Percentiles rank a stretch among this genome's conserved stretches.
Evolutionary conservation across 1,140 invertebrate genomes (phyloP).

Genomic region (Brachionus asplanchnoidis): DNA sequence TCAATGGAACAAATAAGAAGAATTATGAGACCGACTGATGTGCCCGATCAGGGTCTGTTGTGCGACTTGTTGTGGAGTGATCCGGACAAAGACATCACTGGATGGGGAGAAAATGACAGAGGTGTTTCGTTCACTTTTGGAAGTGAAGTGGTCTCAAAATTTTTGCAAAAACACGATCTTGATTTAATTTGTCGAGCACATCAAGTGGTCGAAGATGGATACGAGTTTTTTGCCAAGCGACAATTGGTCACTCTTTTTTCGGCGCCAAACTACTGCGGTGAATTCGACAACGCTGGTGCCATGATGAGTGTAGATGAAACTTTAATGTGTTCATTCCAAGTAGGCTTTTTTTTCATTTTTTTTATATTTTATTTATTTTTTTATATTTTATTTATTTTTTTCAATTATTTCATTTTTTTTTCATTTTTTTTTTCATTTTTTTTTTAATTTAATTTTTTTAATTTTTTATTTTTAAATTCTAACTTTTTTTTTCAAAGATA

Average conservation of each 20-base stretch:
- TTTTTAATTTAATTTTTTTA: too few species aligned
- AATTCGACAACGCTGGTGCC: conserved; percentile 98
- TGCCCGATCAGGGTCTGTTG: conserved; percentile 62
- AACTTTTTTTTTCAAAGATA: conserved; percentile 17
- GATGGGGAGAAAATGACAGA: conserved; percentile 63
- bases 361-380: neutral
- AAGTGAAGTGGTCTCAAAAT: conserved; percentile 62
- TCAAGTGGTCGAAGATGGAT: conserved; percentile 83
- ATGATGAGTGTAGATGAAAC: conserved; percentile 99
- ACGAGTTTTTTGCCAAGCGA: conserved; percentile 96
- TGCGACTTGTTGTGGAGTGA: conserved; percentile 65
- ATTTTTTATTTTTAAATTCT: too few species aligned
- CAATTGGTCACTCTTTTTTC: conserved; percentile 92
- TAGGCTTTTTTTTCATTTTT: conserved; percentile 42
- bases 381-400: neutral
- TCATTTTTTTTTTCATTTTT: neutral
- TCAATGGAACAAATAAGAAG: conserved; percentile 63
- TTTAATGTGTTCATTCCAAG: conserved; percentile 91
- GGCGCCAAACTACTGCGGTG: conserved; percentile 95
- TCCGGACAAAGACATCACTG: conserved; percentile 62
- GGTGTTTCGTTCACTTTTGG: conserved; percentile 63
- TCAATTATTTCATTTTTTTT: neutral
- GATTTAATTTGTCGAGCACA: conserved; percentile 62
- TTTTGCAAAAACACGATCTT: conserved; percentile 62
- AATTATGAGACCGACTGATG: conserved; percentile 62